phyloP scores from a whole-genome alignment of 2,797 vertebrate genomes.

The Sciurus vulgaris region DNA sequence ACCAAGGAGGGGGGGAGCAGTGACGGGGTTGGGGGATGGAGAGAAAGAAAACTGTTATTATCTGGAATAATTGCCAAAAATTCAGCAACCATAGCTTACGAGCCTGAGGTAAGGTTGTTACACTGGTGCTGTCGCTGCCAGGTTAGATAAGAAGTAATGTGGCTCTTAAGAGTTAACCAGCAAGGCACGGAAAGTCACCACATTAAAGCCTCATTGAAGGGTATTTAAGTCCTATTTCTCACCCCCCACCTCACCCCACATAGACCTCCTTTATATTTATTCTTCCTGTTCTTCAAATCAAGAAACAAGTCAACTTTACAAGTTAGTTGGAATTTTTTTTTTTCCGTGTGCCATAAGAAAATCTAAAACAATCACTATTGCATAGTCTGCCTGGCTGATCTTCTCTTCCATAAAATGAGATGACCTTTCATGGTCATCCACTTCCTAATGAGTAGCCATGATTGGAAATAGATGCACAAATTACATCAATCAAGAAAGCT shows the following conservation, averaged over 20 bases:
- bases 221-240: not conserved
- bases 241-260: not conserved
- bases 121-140: not conserved
- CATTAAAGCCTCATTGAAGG: not conserved
- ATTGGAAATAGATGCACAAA: constrained; percentile 42
- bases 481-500: constrained; percentile 42
- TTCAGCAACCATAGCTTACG: not conserved
- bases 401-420: constrained; percentile 9
- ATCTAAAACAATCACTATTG: not conserved
- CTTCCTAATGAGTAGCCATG: constrained; percentile 39
- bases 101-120: not conserved
- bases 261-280: not conserved
- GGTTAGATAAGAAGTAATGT: not conserved
- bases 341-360: not conserved
- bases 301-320: constrained; percentile 35
- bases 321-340: not conserved
- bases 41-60: not conserved
- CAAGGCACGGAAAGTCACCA: not conserved
- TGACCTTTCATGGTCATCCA: constrained; percentile 36
- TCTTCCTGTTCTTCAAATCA: constrained; percentile 8
- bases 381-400: not conserved
- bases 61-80: not conserved
- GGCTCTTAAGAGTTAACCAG: not conserved
- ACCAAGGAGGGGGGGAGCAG: not conserved
- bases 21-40: not conserved